These are phyloP conservation scores for Melanotaenia duboulayi DNA, from an alignment of 2,113 vertebrate species.

Conservation along the genomic window DNA sequence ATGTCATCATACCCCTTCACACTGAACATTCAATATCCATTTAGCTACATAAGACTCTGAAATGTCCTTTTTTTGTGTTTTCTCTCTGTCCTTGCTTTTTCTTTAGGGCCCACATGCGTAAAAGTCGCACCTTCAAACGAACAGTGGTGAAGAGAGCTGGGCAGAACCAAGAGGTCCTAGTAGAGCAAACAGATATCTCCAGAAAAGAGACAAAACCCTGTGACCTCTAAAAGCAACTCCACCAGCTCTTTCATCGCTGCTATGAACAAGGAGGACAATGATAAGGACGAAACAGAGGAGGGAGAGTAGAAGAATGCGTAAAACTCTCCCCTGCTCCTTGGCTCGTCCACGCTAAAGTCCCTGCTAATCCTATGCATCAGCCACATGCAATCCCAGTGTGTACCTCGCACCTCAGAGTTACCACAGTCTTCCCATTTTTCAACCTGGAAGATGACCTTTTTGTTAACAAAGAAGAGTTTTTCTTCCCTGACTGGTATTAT, in stretches of 20 bases:
- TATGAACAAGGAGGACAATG: slow-evolving; percentile 73
- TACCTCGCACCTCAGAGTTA: slow-evolving; percentile 76
- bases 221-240: slow-evolving; percentile 88
- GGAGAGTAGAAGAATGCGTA: slow-evolving; percentile 60
- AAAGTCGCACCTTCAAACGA: slow-evolving; percentile 84
- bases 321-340: slow-evolving; percentile 36
- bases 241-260: slow-evolving; percentile 89
- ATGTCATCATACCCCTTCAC: background rate
- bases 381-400: slow-evolving; percentile 79
- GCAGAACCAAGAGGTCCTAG: slow-evolving; percentile 81
- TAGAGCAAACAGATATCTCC: slow-evolving; percentile 84
- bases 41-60: background rate
- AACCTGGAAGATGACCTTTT: slow-evolving; percentile 55
- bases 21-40: too few species aligned
- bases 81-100: background rate
- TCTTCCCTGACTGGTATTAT: slow-evolving; percentile 47
- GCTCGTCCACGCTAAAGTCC: slow-evolving; percentile 46
- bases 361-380: slow-evolving; percentile 80
- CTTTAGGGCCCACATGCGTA: slow-evolving; percentile 88
- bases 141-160: slow-evolving; percentile 86
- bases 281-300: slow-evolving; percentile 38
- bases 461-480: slow-evolving; percentile 40
- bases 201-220: slow-evolving; percentile 78
- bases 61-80: background rate
- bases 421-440: slow-evolving; percentile 78